Base-by-base conservation (phyloP, 92 coral and sea anemone genomes). In the Epizoanthus ramosus region DNA sequence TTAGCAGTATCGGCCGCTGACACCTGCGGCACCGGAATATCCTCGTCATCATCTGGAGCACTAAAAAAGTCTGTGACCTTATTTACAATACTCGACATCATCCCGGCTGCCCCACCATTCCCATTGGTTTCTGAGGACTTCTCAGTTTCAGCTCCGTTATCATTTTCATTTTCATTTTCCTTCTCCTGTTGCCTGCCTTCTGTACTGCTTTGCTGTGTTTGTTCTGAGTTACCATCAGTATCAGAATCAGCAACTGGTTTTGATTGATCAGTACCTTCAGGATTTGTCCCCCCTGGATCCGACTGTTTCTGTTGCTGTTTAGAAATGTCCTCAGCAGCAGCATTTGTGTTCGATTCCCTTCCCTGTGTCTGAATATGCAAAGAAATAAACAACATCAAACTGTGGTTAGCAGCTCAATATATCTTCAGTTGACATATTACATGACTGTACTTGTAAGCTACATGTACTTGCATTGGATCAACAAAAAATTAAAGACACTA, bases 21-120 rank as follows among this genome's bases (percentile, higher is more conserved):
- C 28, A 76, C 41, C 70, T 76, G 81, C 3, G 69, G 81, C 25
- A 76, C 7, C 23, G 43, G 70, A 4, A 18, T 56, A 17, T 77
- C 82, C n/a, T 77, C 82, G 43, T 77, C 82, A 19, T 77, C 82
- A 41, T 77, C 82, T 60, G 82, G 82, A 13, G 71, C 28, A 14
- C 56, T 77, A 61, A 77, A 77, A 41, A 77, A 77, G 58, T 77
- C 82, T 39, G 82, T 77, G 25, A 77, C 82, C 82, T 77, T 77
- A 61, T 77, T 61, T 41, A 77, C 82, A 21, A 77, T 60, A 52
- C 71, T 77, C 1, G 82, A 77, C 82, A 77, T 77, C 82, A 77
- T 77, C 31, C 82, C 82, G 13, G 82, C 71, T 19, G 82, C 54
- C 71, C 70, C 82, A 19, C 82, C 82, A 77, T 77, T 77, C 37